Conservation (phyloP, 1,140 invertebrate genomes). For the Cydia splendana region DNA sequence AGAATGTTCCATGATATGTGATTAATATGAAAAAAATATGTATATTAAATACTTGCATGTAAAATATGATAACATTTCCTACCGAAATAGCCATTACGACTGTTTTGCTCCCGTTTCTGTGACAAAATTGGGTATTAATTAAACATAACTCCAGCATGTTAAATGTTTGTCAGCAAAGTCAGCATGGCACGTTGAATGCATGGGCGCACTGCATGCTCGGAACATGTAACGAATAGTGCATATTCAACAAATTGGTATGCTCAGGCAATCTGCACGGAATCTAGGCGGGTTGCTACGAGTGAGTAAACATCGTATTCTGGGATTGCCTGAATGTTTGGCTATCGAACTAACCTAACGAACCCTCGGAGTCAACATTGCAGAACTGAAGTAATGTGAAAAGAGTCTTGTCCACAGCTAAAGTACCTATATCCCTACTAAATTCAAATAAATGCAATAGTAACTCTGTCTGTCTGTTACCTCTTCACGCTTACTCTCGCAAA, state of each 20-base stretch:
- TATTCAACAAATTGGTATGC: constrained; percentile 48
- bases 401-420: neutral
- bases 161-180: neutral
- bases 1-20: too few species aligned
- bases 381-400: neutral
- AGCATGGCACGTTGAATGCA: constrained; percentile 23
- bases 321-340: constrained; percentile 27
- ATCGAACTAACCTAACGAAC: constrained; percentile 29
- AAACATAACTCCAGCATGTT: neutral
- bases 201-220: constrained; percentile 17
- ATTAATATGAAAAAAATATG: neutral
- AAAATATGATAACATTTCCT: too few species aligned
- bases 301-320: constrained; percentile 34
- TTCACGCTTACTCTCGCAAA: too few species aligned
- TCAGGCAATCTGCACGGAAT: constrained; percentile 39
- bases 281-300: constrained; percentile 25
- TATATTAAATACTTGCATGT: neutral
- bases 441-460: too few species aligned
- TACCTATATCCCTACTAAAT: neutral
- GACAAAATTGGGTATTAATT: neutral
- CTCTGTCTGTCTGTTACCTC: too few species aligned
- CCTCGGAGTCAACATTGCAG: neutral
- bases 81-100: neutral
- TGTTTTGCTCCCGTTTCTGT: neutral
- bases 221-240: constrained; percentile 39